A percentile compares a stretch with the other conserved stretches of the same genome.
phyloP scores from a whole-genome alignment of 2,888 invertebrate genomes.

The Deilephila porcellus region DNA sequence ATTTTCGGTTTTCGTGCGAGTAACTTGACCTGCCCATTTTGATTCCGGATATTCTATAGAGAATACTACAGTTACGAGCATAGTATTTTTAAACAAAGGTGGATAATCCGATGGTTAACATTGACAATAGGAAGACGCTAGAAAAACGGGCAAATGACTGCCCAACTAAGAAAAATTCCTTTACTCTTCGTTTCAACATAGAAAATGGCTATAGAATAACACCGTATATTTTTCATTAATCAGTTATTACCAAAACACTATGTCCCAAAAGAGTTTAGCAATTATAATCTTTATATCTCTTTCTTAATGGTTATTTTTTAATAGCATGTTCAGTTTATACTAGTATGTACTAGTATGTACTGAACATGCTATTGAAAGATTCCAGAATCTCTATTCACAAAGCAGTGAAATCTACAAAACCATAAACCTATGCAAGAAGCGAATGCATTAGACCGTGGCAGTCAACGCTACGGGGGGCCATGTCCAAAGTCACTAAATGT shows the following conservation, averaged over 20 bases:
- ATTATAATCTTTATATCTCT: neutral
- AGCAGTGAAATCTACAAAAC: neutral
- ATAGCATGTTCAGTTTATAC: neutral
- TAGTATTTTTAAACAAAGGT: neutral
- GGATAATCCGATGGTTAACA: too few relatives aligned
- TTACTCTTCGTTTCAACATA: too few relatives aligned
- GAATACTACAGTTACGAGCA: too few relatives aligned
- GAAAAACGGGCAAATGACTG: too few relatives aligned
- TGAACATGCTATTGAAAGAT: too few relatives aligned
- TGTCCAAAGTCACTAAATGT: neutral
- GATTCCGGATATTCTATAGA: too few relatives aligned
- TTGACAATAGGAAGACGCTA: too few relatives aligned
- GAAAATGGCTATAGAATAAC: too few relatives aligned
- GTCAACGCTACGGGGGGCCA: conserved; percentile 2
- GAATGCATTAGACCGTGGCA: conserved; percentile 1
- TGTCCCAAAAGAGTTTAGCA: neutral
- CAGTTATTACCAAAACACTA: neutral
- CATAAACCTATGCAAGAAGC: neutral
- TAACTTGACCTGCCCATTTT: too few relatives aligned
- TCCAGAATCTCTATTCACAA: neutral
- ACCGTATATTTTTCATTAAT: neutral
- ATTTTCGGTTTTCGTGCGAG: too few relatives aligned
- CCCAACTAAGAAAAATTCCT: too few relatives aligned
- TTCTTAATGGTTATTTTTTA: neutral
- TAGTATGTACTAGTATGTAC: too few relatives aligned